Evolutionary conservation across 1,140 invertebrate species (phyloP), one percentile per base, ranked within the genome.

Genomic region (Andricus grossulariae): DNA sequence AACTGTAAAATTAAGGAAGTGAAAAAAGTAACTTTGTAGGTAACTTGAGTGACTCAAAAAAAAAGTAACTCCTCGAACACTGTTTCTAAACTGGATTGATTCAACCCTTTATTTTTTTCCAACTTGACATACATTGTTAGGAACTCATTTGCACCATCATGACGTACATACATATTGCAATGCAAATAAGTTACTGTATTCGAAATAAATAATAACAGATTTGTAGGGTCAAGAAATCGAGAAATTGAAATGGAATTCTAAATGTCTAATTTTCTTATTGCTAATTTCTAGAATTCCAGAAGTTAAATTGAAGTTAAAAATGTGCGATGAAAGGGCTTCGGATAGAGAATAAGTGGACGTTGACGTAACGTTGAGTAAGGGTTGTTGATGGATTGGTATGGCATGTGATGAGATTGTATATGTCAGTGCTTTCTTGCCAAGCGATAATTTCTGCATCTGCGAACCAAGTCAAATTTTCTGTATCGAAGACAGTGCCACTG

Each of bases 401-500:
- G 60, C n/a, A 16, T 39, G 39, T 66, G 60, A 66, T 51, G 50
- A 21, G 76, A 73, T 5, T 72, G n/a, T 51, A 50, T 70, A 80
- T 83, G 85, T 91, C 87, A 90, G 83, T 90, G 87, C 80, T 93
- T 92, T 50, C 93, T 89, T 76, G 91, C 91, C 10, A 91, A 84
- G 72, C 93, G 90, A 87, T 93, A 94, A 77, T 94, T 93, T 73
- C 93, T 92, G 92, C 95, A 96, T 73, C 94, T 93, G 73, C 95
- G 92, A 75, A 95, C 94, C 72, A 95, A 89, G 81, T 96, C 95
- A 80, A 96, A 95, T 83, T 95, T 95, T 75, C 95, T 92, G 87
- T 96, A 96, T 76, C 95, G 92, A 83, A 96, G 91, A 88, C 95
- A 96, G 86, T 96, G 95, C 94, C 94, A 96, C 84, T 96, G 95